Conservation (phyloP, 2,797 vertebrate species). For the Danio tinwini region DNA sequence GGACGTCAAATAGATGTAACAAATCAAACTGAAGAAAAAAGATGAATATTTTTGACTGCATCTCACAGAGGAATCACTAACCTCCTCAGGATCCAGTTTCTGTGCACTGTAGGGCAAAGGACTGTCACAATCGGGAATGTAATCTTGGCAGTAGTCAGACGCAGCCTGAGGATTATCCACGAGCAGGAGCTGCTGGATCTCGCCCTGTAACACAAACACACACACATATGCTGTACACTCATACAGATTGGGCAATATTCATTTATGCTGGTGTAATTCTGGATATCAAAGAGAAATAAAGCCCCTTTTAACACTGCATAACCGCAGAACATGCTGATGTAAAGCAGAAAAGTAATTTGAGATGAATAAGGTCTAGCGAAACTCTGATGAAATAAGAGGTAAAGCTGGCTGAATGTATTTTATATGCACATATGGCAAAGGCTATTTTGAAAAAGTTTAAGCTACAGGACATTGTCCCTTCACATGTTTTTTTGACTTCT, state of each 20-base stretch:
- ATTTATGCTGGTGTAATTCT: constrained; percentile 18
- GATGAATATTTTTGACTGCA: neutral
- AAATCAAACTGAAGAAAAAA: neutral
- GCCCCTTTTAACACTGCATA: constrained; percentile 5
- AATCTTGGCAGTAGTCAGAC: constrained; percentile 81
- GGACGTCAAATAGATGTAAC: neutral
- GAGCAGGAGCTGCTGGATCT: constrained; percentile 89
- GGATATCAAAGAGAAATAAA: constrained; percentile 33
- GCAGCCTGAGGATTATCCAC: constrained; percentile 81
- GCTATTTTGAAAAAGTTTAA: neutral
- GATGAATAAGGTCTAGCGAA: constrained; percentile 20
- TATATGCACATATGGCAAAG: neutral
- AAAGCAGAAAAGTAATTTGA: constrained; percentile 11
- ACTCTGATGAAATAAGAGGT: constrained; percentile 51
- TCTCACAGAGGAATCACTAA: constrained; percentile 61
- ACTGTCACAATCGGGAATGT: constrained; percentile 84
- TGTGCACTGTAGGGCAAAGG: constrained; percentile 71
- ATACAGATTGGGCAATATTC: constrained; percentile 11
- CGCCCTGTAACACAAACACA: constrained; percentile 76
- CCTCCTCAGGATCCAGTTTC: constrained; percentile 68
- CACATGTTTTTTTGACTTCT: neutral
- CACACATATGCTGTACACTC: neutral
- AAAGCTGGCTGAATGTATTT: constrained; percentile 7
- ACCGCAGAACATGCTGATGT: neutral
- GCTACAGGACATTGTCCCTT: neutral